Base-by-base conservation (phyloP, 2,888 invertebrate genomes). In the Drosophila ezoana region DNA sequence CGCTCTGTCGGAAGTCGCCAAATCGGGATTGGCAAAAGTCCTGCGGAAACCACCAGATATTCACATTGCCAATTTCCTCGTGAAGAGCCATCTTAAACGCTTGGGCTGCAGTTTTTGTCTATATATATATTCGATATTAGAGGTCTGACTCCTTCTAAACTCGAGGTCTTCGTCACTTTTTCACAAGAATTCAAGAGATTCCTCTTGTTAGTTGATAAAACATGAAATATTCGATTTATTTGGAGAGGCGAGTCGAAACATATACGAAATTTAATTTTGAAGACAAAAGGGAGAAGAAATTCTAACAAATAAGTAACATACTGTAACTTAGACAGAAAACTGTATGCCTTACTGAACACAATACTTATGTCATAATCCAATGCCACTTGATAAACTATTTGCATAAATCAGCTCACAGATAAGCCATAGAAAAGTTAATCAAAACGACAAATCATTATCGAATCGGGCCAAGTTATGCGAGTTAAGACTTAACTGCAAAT, bases 11-110 rank as follows among this genome's bases (percentile, higher is more conserved):
- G 72, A 92, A 91, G 44, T 92, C 90, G 57, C 93, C 94, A 87
- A 93, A 94, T 45, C 93, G 92, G 37, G 94, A 93, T 87, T 95
- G 95, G 1, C 94, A 93, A 85, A 95, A 94, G 73, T 93, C 92
- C 28, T 91, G 82, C 51, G 94, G 93, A 76, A 94, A 94, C 94
- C 94, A 95, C 85, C 91, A 93, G 51, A 93, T 89, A 57, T 89
- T 83, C 4, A 93, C 82, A 32, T 90, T 74, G 56, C 84, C 81
- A 9, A 72, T 60, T 33, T 69, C 72, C 58, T 91, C 90, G 58
- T 81, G 78, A 4, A 72, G 59, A 54, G 90, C 73, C 90, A 90
- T 87, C 18, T 41, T 57, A 28, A 9, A 18, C 3, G 14, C 4
- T 13, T 9, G 10, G 9, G 28, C 28, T 33, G 6, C 33, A 33